These are phyloP conservation scores for Catalaphyllia jardinei DNA, from an alignment of 64 coral and sea anemone species.

Conservation along the genomic window DNA sequence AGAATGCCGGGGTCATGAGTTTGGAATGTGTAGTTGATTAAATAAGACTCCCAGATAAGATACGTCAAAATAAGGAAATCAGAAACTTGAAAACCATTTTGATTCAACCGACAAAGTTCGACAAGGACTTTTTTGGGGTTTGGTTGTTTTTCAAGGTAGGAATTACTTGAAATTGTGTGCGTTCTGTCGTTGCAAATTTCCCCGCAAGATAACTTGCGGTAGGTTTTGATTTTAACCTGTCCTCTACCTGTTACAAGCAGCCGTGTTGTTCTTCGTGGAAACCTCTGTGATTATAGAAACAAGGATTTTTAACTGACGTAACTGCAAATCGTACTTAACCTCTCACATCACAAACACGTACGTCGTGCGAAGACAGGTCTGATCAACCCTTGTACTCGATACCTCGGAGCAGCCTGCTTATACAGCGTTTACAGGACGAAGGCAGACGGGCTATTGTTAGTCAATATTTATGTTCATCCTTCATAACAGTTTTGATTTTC, in stretches of 20 bases:
- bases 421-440: slow-evolving; percentile 39
- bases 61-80: slow-evolving; percentile 23
- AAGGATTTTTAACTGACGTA: slow-evolving; percentile 35
- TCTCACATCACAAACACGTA: not conserved
- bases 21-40: slow-evolving; percentile 40
- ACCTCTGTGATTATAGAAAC: slow-evolving; percentile 4
- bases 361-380: slow-evolving; percentile 10
- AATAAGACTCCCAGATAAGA: slow-evolving; percentile 51
- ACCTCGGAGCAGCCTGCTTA: slow-evolving; percentile 15
- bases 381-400: slow-evolving; percentile 8
- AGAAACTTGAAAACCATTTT: slow-evolving; percentile 30
- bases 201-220: not conserved
- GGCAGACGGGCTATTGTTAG: slow-evolving; percentile 34
- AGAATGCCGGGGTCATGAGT: slow-evolving; percentile 33
- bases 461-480: slow-evolving; percentile 36
- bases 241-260: slow-evolving; percentile 15
- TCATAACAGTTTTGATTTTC: slow-evolving; percentile 39
- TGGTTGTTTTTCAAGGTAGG: slow-evolving; percentile 6
- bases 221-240: slow-evolving; percentile 16
- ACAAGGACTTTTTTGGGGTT: slow-evolving; percentile 21
- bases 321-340: slow-evolving; percentile 23
- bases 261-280: slow-evolving; percentile 37
- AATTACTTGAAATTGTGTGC: not conserved
- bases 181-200: not conserved
- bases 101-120: not conserved